Evolutionary conservation across 2,888 invertebrate genomes (phyloP), one percentile per base, ranked within the genome.

Genomic region (Drosophila hamatofila): DNA sequence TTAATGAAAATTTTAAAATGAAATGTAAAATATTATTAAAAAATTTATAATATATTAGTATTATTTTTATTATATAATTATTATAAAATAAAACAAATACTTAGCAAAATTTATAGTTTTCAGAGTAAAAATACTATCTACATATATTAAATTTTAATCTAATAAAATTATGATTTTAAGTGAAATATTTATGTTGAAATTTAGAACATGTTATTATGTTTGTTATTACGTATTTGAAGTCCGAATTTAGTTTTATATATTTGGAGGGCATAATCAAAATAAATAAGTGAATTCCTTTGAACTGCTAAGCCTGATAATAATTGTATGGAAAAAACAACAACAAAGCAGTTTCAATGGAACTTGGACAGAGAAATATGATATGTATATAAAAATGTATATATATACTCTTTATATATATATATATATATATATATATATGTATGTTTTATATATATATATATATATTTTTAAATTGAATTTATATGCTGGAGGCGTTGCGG

Each of bases 401-500:
- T 18, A 51, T 18, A 30, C n/a, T n/a, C n/a, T n/a, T n/a, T 30
- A 48, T 11, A 33, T 49, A 51, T 33, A 7, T 51, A 21, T 51
- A 46, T 25, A 46, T 46, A 11, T 27, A 5, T 27, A n/a, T 27
- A n/a, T n/a, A 30, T 18, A 14, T 30, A 49, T 30, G 16, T n/a
- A n/a, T n/a, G 5, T 25, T 11, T 8, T 54, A 4, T 52, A 23
- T 33, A 37, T 39, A 54, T 25, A n/a, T 33, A 37, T 54, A 54
- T 25, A 39, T 54, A 57, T 69, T 75, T 80, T 70, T 83, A 83
- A 81, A 83, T 81, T 77, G 81, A 80, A 75, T 75, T 83, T 72
- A 60, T 75, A 39, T 64, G 81, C 81, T 72, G 46, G 21, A 62
- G 78, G 81, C 81, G 30, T 69, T 70, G 68, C 49, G 72, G 72